These are phyloP conservation scores for Epinotia bilunana DNA, from an alignment of 2,888 invertebrate genomes.

Conservation along the genomic window DNA sequence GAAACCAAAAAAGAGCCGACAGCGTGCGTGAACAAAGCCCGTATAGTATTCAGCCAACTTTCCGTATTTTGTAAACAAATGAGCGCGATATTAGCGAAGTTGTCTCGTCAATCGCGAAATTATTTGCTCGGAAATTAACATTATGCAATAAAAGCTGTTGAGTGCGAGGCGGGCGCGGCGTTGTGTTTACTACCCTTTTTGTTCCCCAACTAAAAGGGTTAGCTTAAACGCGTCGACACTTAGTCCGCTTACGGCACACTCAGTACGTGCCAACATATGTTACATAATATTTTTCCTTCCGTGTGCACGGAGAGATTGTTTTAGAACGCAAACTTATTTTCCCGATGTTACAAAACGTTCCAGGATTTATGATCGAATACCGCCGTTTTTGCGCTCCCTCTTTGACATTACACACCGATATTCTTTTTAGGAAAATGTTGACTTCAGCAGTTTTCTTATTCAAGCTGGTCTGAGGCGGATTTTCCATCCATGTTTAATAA, in stretches of 20 bases:
- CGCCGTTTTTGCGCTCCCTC: conserved; percentile 27
- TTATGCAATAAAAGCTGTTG: conserved; percentile 61
- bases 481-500: conserved; percentile 11
- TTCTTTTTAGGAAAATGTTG: conserved; percentile 23
- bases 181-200: conserved; percentile 68
- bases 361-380: conserved; percentile 42
- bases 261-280: conserved; percentile 60
- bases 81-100: conserved; percentile 36
- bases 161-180: conserved; percentile 48
- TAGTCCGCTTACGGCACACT: conserved; percentile 58
- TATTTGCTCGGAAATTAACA: conserved; percentile 62
- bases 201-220: conserved; percentile 73
- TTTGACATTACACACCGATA: conserved; percentile 24
- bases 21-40: conserved; percentile 16
- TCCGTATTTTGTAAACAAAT: conserved; percentile 35
- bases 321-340: conserved; percentile 47
- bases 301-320: conserved; percentile 51
- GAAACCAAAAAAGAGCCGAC: conserved; percentile 25
- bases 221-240: conserved; percentile 66
- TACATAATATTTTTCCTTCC: conserved; percentile 59
- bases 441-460: conserved; percentile 14
- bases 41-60: conserved; percentile 27
- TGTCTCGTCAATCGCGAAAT: conserved; percentile 53
- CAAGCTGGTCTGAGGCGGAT: conserved; percentile 7
- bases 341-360: conserved; percentile 48